A percentile compares a stretch with the other conserved stretches of the same genome.
Conservation (phyloP, 2,797 vertebrate species). For the Hirundo rustica region DNA sequence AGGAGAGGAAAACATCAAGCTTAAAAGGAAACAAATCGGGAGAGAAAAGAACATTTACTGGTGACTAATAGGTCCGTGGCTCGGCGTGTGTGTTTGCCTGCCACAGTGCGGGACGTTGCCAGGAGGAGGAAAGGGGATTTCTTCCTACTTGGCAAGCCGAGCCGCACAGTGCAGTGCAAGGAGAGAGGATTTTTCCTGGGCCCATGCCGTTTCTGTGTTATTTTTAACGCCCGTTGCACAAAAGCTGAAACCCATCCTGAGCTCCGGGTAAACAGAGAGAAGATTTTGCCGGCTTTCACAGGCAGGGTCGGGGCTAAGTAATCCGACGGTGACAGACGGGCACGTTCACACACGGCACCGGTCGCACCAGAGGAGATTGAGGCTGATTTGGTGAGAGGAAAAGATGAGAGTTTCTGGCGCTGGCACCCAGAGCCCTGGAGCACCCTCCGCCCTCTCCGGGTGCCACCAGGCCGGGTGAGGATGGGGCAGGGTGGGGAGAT, state of each 20-base stretch:
- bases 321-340: neutral
- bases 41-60: slow-evolving; percentile 51
- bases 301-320: neutral
- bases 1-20: slow-evolving; percentile 46
- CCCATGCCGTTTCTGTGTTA: neutral
- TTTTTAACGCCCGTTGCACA: neutral
- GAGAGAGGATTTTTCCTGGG: neutral
- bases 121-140: slow-evolving; percentile 22
- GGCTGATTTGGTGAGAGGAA: neutral
- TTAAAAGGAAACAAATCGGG: slow-evolving; percentile 7
- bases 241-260: neutral
- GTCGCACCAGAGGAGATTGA: neutral
- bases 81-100: neutral
- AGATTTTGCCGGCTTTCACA: neutral
- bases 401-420: neutral
- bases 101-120: neutral
- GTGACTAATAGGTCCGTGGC: slow-evolving; percentile 22
- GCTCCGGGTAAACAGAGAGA: neutral
- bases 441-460: fast-evolving
- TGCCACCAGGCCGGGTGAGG: fast-evolving
- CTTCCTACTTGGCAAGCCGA: slow-evolving; percentile 10
- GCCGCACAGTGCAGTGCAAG: fast-evolving
- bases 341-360: neutral
- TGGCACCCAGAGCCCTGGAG: neutral
- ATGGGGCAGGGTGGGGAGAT: fast-evolving